These are phyloP conservation scores for Alaudala cheleensis DNA, from an alignment of 2,113 vertebrate genomes.

Conservation along the genomic window DNA sequence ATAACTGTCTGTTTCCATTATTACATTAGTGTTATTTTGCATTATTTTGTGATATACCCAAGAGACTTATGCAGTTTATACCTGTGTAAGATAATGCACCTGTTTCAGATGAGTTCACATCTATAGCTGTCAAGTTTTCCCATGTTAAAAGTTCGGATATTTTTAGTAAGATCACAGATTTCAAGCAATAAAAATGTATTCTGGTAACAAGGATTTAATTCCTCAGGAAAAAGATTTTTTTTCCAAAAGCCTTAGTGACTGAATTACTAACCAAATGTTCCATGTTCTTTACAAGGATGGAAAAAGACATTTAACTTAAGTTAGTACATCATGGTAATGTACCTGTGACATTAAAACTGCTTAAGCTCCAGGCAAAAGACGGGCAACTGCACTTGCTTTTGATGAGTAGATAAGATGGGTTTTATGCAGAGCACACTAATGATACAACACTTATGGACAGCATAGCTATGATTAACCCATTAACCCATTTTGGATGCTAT, in stretches of 20 bases:
- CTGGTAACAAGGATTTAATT: not conserved
- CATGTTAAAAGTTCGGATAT: not conserved
- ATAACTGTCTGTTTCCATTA: not conserved
- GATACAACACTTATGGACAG: not conserved
- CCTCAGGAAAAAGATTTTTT: not conserved
- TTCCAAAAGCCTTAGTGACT: not conserved
- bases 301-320: not conserved
- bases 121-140: not conserved
- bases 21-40: not conserved
- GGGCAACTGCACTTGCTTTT: not conserved
- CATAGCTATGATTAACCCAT: not conserved
- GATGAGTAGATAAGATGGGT: not conserved
- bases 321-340: not conserved
- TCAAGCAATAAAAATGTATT: not conserved
- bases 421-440: not conserved
- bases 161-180: not conserved
- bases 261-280: not conserved
- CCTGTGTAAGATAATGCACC: not conserved
- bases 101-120: not conserved
- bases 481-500: not conserved
- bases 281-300: not conserved
- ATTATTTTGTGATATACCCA: not conserved
- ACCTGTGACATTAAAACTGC: not conserved
- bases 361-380: not conserved
- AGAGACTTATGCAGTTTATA: not conserved